These are phyloP conservation scores for Chiloscyllium plagiosum DNA, from an alignment of 2,113 vertebrate genomes.

Conservation along the genomic window DNA sequence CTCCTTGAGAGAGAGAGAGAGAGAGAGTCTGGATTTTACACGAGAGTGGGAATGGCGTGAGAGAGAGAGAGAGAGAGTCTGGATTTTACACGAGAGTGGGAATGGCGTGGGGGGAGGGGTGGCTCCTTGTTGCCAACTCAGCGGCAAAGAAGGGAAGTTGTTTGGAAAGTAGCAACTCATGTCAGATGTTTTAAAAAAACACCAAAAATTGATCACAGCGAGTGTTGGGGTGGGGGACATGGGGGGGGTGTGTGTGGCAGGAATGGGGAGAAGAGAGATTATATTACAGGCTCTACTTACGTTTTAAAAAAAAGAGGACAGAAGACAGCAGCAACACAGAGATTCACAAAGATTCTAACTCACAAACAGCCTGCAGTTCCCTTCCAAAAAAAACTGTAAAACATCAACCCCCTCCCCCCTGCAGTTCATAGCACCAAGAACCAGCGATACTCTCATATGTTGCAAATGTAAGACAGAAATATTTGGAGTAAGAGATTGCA, in stretches of 20 bases:
- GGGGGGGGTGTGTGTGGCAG: too few relatives aligned
- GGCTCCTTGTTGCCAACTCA: not conserved
- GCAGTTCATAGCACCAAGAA: not conserved
- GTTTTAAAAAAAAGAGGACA: not conserved
- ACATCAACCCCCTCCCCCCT: not conserved
- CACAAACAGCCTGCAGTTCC: not conserved
- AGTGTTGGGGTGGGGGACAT: too few relatives aligned
- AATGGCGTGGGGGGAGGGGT: not conserved
- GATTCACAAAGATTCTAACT: too few relatives aligned
- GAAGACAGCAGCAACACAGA: not conserved
- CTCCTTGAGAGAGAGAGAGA: not conserved
- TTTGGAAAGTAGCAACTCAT: not conserved
- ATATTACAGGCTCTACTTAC: not conserved
- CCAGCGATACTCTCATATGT: not conserved
- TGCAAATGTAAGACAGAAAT: not conserved
- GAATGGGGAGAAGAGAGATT: not conserved
- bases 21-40: not conserved
- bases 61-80: not conserved
- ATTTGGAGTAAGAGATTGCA: not conserved
- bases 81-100: not conserved
- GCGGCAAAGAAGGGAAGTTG: not conserved
- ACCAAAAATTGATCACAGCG: not conserved
- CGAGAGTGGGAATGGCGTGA: too few relatives aligned
- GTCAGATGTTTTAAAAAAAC: not conserved
- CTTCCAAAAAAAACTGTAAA: not conserved